Base-by-base conservation (phyloP, 2,888 invertebrate genomes). In the Mystacides longicornis region DNA sequence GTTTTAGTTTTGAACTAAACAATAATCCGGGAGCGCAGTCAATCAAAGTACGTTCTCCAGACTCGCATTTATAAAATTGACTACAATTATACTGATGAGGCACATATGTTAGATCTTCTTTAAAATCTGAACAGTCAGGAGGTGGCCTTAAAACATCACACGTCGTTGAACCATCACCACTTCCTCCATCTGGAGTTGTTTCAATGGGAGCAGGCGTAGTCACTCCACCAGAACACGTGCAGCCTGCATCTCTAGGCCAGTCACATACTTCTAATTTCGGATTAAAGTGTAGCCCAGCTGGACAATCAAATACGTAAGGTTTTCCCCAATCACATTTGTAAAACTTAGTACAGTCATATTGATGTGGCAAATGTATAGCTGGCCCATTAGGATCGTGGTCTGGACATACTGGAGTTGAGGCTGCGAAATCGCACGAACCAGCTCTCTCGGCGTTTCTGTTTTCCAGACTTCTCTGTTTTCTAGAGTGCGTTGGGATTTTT, bases 261-360 rank as follows among this genome's bases (percentile, higher is more conserved):
- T 64, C 65, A 23, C 64, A 65, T n/a, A 62, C 62, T 45, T 62
- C 60, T 49, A 61, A 21, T 7, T 18, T 22, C 1, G 61, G 58
- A 54, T 63, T 63, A 47, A 64, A 65, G 49, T 64, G 62, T 11
- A 64, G 55, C 14, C 56, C 60, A 18, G 22, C 48, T n/a, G 64
- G 63, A 55, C 65, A 65, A 16, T 58, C 52, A 23, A 62, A 60
- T 14, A 60, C 19, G 37, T 63, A 61, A 1, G 64, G 55, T 5
- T 58, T 57, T n/a, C 66, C 65, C 51, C 56, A 48, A 16, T 59
- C 52, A 18, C 60, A 60, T 18, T 51, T 52, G 46, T 60, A 60
- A 23, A 48, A 64, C 43, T 62, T 62, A 2, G 57, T 57, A 23
- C 63, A 64, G 49, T 62, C 59, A 23, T 55, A 43, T 18, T 58